Conservation (phyloP, 2,888 invertebrate species). For the Petrolisthes cinctipes region DNA sequence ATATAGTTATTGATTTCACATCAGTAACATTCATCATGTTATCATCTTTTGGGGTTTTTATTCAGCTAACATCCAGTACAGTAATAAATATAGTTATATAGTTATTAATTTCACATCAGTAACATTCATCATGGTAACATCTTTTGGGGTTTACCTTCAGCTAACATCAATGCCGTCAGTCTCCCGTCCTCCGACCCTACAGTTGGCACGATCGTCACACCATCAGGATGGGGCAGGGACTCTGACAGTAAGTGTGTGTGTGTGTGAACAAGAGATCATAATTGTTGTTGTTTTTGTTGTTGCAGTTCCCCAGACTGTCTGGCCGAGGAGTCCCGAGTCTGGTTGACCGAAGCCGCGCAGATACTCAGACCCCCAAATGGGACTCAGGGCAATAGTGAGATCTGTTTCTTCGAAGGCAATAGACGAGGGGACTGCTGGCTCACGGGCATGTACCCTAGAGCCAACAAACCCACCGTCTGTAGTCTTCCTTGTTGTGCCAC, state of each 20-base stretch:
- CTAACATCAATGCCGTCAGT: conserved; percentile 62
- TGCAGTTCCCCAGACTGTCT: too few relatives aligned
- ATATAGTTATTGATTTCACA: too few relatives aligned
- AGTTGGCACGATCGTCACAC: conserved; percentile 56
- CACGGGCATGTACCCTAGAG: too few relatives aligned
- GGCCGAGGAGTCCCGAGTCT: too few relatives aligned
- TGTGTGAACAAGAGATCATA: neutral
- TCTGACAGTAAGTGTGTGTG: conserved; percentile 52
- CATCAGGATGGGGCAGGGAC: conserved; percentile 67
- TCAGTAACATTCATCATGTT: neutral
- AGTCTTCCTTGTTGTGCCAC: too few relatives aligned
- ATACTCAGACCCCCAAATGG: too few relatives aligned
- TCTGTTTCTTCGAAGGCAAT: too few relatives aligned
- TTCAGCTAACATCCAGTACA: conserved; percentile 48
- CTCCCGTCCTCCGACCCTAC: conserved; percentile 57
- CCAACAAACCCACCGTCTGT: too few relatives aligned
- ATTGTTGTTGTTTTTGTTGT: neutral
- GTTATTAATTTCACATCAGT: neutral
- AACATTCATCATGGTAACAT: too few relatives aligned
- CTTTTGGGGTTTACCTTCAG: neutral
- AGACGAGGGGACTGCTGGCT: too few relatives aligned
- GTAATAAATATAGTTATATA: neutral
- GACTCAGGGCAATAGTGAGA: too few relatives aligned
- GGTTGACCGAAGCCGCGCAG: too few relatives aligned
- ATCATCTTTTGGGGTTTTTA: neutral